phyloP scores from a whole-genome alignment of 1,140 invertebrate species.

The Xylocopa sonorina region DNA sequence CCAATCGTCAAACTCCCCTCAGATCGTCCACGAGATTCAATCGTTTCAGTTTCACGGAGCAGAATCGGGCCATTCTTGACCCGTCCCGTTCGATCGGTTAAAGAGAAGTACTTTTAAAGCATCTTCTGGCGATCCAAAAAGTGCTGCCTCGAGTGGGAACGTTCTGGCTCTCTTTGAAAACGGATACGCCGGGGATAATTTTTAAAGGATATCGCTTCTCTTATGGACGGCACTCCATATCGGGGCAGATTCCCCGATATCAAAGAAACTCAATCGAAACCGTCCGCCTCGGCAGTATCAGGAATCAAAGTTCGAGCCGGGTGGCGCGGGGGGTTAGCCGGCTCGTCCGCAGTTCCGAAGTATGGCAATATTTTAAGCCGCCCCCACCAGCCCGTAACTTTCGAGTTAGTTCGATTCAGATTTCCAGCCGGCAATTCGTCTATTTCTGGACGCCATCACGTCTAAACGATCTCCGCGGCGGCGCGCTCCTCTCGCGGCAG shows the following conservation, averaged over 20 bases:
- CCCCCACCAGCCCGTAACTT: no score
- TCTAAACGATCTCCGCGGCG: slow-evolving; percentile 37
- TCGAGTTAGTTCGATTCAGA: slow-evolving; percentile 38
- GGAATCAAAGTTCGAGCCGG: slow-evolving; percentile 29
- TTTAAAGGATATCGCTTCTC: neutral
- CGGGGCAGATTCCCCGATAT: neutral
- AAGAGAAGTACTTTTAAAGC: no score
- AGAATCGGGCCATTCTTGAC: no score
- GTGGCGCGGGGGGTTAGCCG: neutral
- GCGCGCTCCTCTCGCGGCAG: slow-evolving; percentile 13
- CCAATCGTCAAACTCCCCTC: no score
- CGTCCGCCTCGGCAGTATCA: slow-evolving; percentile 10
- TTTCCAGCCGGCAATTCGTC: slow-evolving; percentile 39
- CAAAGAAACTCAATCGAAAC: neutral
- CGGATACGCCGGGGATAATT: neutral
- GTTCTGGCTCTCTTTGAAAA: no score
- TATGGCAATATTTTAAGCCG: slow-evolving; percentile 50
- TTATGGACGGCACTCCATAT: no score
- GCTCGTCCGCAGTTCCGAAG: slow-evolving; percentile 30
- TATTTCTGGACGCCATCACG: slow-evolving; percentile 43
- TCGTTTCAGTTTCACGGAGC: no score
- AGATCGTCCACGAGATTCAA: no score
- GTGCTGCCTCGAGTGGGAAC: no score
- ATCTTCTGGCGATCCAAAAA: no score
- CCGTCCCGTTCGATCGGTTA: no score